Evolutionary conservation across 2,113 vertebrate genomes (phyloP).

Genomic region (Ibidorhyncha struthersii): DNA sequence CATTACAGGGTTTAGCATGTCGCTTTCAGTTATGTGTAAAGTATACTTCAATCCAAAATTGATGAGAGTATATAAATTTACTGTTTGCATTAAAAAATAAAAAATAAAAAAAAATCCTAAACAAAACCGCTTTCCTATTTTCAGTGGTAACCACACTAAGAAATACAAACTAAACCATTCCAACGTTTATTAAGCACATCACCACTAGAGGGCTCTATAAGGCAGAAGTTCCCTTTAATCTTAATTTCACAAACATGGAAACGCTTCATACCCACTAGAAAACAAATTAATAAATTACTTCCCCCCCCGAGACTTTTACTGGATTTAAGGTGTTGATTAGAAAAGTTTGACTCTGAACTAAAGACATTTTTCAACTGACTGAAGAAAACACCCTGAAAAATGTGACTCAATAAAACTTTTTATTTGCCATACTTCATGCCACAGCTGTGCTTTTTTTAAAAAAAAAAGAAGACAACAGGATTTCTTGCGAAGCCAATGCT

Average conservation of each 20-base stretch:
- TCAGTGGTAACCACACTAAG: not conserved
- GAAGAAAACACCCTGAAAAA: not conserved
- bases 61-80: not conserved
- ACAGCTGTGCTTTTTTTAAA: not conserved
- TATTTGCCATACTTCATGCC: not conserved
- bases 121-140: not conserved
- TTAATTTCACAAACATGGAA: not conserved
- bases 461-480: not conserved
- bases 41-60: not conserved
- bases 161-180: not conserved
- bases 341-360: not conserved
- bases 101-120: not conserved
- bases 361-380: not conserved
- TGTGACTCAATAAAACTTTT: not conserved
- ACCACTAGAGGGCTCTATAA: not conserved
- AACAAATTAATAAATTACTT: not conserved
- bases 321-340: not conserved
- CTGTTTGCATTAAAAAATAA: not conserved
- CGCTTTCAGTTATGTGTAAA: not conserved
- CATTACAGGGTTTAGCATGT: not conserved
- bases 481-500: not conserved
- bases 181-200: not conserved
- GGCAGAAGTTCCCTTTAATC: not conserved
- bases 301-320: not conserved
- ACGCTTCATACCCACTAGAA: fast-evolving